Evolutionary conservation across 1,140 invertebrate genomes (phyloP).

Genomic region (Achatina immaculata): DNA sequence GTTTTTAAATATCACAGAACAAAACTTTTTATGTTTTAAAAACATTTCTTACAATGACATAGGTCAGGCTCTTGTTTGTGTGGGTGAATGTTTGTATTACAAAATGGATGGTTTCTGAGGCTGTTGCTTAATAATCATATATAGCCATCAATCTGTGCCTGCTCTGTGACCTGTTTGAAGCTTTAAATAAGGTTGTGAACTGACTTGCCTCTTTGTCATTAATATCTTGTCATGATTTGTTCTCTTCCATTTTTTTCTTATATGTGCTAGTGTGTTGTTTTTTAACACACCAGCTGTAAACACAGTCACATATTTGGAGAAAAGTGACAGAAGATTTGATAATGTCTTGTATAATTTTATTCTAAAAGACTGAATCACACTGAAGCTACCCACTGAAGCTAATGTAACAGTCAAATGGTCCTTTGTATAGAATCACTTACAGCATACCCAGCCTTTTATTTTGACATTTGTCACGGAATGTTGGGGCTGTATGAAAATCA

Average conservation of each 20-base stretch:
- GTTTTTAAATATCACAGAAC: too few relatives aligned
- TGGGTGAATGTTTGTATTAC: not conserved
- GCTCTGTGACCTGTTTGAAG: slow-evolving; percentile 16
- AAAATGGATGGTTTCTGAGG: not conserved
- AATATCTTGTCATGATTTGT: not conserved
- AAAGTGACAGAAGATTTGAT: not conserved
- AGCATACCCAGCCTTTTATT: too few relatives aligned
- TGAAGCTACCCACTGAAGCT: too few relatives aligned
- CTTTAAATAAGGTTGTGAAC: slow-evolving; percentile 24
- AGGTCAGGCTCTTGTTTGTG: too few relatives aligned
- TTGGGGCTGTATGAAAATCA: too few relatives aligned
- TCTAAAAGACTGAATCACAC: too few relatives aligned
- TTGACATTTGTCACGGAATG: too few relatives aligned
- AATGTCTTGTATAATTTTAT: too few relatives aligned
- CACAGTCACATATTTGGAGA: not conserved
- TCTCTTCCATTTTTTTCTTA: not conserved
- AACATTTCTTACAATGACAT: too few relatives aligned
- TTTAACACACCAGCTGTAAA: not conserved
- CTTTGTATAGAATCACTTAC: too few relatives aligned
- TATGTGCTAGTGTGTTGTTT: not conserved
- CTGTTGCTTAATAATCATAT: slow-evolving; percentile 12
- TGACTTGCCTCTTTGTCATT: slow-evolving; percentile 6
- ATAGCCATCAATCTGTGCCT: slow-evolving; percentile 20
- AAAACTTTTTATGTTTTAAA: too few relatives aligned
- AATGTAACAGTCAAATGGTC: too few relatives aligned